Base-by-base conservation (phyloP, 2,888 invertebrate species). In the Spisula subtruncata region DNA sequence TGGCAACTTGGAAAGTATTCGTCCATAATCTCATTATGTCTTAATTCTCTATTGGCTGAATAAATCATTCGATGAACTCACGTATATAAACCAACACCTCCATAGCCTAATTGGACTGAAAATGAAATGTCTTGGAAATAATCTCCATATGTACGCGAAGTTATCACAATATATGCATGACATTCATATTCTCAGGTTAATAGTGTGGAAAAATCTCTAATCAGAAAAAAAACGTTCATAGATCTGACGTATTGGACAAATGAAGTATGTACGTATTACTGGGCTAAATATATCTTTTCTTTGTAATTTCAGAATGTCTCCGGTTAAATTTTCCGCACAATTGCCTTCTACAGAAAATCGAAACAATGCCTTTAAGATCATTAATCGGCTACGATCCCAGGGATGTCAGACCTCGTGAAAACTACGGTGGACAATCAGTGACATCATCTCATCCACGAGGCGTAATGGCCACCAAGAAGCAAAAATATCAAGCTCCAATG, bases 351-450 rank as follows among this genome's bases (percentile, higher is more conserved):
- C 29, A 32, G 75, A 75, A 32, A 75, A 75, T 51, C 71, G 18
- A 66, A 46, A 84, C n/a, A 46, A 91, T 91, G 89, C 89, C 92
- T 2, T 82, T 92, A 6, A 86, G 92, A 29, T 85, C 89, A 8
- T 85, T 92, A 71, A 87, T 92, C 41, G 92, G 92, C 20, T 92
- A 91, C 87, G 90, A 92, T 16, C 92, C 92, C 51, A 89, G 79
- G 25, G 66, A 81, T 14, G 66, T 83, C 51, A 89, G 71, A 41
- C 60, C 71, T 10, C 29, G 83, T 14, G 83, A 88, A 35, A 83
- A 90, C 66, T 86, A 83, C 81, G 85, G 90, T 20, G 84, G 87
- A 20, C 56, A 66, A 10, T 87, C 85, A 46, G 32, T 88, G 20
- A 41, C 86, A 48, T 83, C 79, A 25, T 75, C 87, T n/a, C 86